Base-by-base conservation (phyloP, 2,113 vertebrate genomes). In the Coptodon rendalli region DNA sequence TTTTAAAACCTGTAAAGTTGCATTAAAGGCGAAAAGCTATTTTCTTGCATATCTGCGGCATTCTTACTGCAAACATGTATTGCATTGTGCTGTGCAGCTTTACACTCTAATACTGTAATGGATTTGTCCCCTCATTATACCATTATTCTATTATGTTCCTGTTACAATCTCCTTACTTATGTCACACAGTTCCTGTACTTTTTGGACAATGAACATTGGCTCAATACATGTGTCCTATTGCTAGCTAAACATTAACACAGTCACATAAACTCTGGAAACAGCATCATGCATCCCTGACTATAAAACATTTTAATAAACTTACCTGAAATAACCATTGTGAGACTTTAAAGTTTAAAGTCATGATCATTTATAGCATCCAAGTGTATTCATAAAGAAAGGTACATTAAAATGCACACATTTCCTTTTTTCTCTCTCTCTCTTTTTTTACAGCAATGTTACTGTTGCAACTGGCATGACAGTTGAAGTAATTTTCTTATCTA, bases 181-280 rank as follows among this genome's bases (percentile, higher is more conserved):
- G 5, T 73, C 38, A 73, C 68, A 45, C 38, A 45, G 68, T 27
- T 73, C 68, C 22, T 45, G 68, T 27, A 17, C 40, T 73, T 1
- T 17, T 73, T 73, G 38, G 13, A 27, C 2, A 22, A 24, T 14
- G 36, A 40, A 40, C 12, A 68, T 9, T 68, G 63, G 1, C 34
- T 40, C 19, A 68, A 14, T 0, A 22, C 34, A 27, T 13, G 13
- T 45, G 22, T 16, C 2, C 13, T 43, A 0, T 45, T 45, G 13
- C 66, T 9, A 45, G 38, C 38, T 73, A 45, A 73, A 45, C 22
- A 27, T 73, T 27, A 73, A 45, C 13, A 73, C 13, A 45, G 38
- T 27, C 68, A 73, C 9, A 45, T 43, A 73, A 45, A 73, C 22
- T 45, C 38, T 17, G 40, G 38, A 45, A 73, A 73, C 13, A 73